Percentiles rank a stretch among this genome's conserved stretches.
Evolutionary conservation across 2,113 vertebrate genomes (phyloP).

Genomic region (Malaclemys terrapin): DNA sequence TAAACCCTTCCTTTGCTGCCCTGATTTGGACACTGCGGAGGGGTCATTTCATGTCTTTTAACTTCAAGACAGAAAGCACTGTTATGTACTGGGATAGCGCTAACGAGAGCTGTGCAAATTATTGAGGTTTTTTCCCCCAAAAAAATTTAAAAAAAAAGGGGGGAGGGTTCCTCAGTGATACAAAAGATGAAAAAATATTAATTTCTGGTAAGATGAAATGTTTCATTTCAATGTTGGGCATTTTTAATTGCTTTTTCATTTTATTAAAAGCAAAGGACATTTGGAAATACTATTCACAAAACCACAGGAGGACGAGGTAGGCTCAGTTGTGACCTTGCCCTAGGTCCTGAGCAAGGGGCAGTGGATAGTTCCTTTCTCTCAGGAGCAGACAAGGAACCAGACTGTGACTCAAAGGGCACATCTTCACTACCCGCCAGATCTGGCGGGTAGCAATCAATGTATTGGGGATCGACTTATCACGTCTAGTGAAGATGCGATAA

Average conservation of each 20-base stretch:
- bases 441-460: too few relatives aligned
- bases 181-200: not conserved
- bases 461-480: too few relatives aligned
- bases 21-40: not conserved
- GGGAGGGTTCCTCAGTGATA: not conserved
- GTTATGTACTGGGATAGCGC: not conserved
- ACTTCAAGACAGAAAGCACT: not conserved
- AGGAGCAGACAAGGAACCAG: not conserved
- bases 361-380: not conserved
- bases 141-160: too few relatives aligned
- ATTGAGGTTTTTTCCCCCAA: not conserved
- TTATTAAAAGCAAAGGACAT: not conserved
- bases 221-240: not conserved
- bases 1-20: not conserved
- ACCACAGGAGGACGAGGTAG: not conserved
- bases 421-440: too few relatives aligned
- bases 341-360: not conserved
- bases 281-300: not conserved
- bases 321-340: not conserved
- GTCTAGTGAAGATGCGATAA: too few relatives aligned
- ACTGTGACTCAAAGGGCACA: not conserved
- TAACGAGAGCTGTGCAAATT: not conserved
- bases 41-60: accelerated
- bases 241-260: not conserved
- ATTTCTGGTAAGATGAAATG: not conserved